A percentile compares a stretch with the other conserved stretches of the same genome.
Conservation (phyloP, 2,113 vertebrate species). For the Rattus rattus region DNA sequence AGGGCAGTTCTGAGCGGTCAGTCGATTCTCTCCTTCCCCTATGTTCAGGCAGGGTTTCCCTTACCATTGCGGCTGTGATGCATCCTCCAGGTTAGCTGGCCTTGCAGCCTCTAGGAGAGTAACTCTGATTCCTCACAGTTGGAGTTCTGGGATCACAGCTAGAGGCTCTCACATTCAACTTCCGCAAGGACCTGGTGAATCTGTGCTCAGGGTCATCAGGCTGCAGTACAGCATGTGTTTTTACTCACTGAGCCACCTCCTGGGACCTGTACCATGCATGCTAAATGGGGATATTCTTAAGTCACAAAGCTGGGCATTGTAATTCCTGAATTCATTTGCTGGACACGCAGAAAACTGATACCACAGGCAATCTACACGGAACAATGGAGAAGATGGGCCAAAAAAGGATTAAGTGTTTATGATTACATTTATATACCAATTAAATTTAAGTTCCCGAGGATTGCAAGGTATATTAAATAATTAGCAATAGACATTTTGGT, state of each 20-base stretch:
- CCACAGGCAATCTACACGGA: background rate
- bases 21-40: background rate
- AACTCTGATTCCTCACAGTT: too few species aligned
- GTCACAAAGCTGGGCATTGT: background rate
- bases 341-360: background rate
- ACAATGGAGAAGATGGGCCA: background rate
- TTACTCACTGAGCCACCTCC: background rate
- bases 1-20: background rate
- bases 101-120: too few species aligned
- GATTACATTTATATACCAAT: background rate
- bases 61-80: background rate
- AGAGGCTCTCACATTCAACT: background rate
- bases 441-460: background rate
- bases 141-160: background rate
- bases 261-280: background rate
- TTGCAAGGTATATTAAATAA: constrained; percentile 5
- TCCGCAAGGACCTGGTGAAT: too few species aligned
- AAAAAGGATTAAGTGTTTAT: background rate
- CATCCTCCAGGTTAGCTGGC: background rate
- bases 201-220: background rate
- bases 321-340: constrained; percentile 5
- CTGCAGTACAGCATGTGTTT: background rate
- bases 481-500: background rate
- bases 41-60: background rate
- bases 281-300: constrained; percentile 1